Evolutionary conservation across 2,888 invertebrate species (phyloP).

Genomic region (Archaeoteleia sp.): DNA sequence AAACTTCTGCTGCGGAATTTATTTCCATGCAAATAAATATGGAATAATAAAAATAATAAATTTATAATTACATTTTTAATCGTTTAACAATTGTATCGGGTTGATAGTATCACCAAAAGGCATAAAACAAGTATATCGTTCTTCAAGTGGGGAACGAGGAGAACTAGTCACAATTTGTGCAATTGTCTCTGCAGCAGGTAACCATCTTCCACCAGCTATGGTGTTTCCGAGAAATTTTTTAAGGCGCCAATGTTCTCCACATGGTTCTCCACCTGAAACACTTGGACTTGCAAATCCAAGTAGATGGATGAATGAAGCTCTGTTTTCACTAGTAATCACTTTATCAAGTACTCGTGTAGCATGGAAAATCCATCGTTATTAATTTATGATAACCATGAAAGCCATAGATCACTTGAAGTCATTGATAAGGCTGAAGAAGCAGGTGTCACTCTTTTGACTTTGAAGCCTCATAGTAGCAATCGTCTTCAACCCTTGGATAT

Average conservation of each 20-base stretch:
- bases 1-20: too few species aligned
- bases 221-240: slow-evolving; percentile 43
- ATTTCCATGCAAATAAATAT: too few species aligned
- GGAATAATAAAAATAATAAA: too few species aligned
- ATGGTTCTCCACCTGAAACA: neutral
- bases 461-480: slow-evolving; percentile 26
- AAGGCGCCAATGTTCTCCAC: slow-evolving; percentile 17
- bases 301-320: neutral
- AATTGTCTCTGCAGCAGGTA: slow-evolving; percentile 66
- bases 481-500: slow-evolving; percentile 17
- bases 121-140: slow-evolving; percentile 68
- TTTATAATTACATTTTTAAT: too few species aligned
- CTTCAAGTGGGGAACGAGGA: slow-evolving; percentile 70
- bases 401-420: slow-evolving; percentile 34
- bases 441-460: slow-evolving; percentile 24
- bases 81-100: too few species aligned
- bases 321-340: too few species aligned
- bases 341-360: neutral
- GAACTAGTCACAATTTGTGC: slow-evolving; percentile 63
- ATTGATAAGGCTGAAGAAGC: slow-evolving; percentile 13
- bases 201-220: slow-evolving; percentile 55
- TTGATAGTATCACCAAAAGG: slow-evolving; percentile 66
- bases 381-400: slow-evolving; percentile 38
- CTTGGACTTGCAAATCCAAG: neutral
- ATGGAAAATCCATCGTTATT: slow-evolving; percentile 14